Conservation (phyloP, 2,888 invertebrate genomes). For the Anorthoa munda region DNA sequence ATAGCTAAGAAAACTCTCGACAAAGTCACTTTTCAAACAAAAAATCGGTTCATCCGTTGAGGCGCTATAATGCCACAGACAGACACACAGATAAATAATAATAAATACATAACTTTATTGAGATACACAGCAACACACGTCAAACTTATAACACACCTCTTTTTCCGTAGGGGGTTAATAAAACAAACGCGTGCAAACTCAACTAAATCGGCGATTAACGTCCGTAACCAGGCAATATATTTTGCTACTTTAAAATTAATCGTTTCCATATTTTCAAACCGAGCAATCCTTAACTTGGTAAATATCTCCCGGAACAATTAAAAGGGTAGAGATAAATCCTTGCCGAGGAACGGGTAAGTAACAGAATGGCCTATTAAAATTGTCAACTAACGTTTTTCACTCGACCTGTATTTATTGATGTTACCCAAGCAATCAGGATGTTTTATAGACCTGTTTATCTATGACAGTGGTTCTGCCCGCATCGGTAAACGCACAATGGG, state of each 20-base stretch:
- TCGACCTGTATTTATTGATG: constrained; percentile 76
- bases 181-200: constrained; percentile 25
- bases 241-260: constrained; percentile 37
- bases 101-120: no score
- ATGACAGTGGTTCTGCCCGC: constrained; percentile 66
- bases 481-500: constrained; percentile 67
- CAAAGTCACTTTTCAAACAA: no score
- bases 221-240: constrained; percentile 23
- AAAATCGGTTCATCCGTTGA: no score
- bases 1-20: no score
- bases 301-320: constrained; percentile 58
- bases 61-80: no score
- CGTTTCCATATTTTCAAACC: constrained; percentile 35
- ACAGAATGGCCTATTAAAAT: constrained; percentile 63
- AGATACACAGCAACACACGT: no score
- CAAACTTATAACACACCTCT: no score
- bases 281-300: constrained; percentile 30
- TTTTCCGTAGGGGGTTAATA: no score
- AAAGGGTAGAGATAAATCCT: constrained; percentile 53
- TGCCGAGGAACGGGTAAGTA: constrained; percentile 51
- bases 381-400: constrained; percentile 73
- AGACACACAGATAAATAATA: no score
- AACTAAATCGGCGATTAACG: constrained; percentile 34
- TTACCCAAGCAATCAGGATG: constrained; percentile 73
- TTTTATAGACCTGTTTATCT: constrained; percentile 75